A percentile compares a stretch with the other conserved stretches of the same genome.
These are phyloP conservation scores for Dinocampus coccinellae DNA, from an alignment of 2,888 invertebrate genomes.

Conservation along the genomic window DNA sequence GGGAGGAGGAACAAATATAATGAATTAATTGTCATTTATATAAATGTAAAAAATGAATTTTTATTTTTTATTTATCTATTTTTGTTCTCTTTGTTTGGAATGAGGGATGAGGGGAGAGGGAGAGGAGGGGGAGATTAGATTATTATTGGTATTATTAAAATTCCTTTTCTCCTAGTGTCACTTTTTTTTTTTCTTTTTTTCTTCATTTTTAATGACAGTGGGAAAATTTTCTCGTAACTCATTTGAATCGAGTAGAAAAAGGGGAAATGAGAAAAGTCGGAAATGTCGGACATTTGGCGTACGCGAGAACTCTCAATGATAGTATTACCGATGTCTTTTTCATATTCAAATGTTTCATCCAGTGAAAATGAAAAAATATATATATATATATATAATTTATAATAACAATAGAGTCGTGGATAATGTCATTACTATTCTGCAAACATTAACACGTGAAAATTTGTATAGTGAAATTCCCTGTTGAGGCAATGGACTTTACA, in stretches of 20 bases:
- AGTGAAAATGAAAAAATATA: constrained; percentile 6
- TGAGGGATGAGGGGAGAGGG: too few relatives aligned
- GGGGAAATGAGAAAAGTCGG: constrained; percentile 69
- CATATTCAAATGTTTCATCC: constrained; percentile 37
- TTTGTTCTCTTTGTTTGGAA: too few relatives aligned
- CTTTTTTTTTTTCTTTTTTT: constrained; percentile 2
- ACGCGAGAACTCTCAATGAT: constrained; percentile 62
- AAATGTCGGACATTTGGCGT: constrained; percentile 59
- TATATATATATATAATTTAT: too few relatives aligned
- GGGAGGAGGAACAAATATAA: too few relatives aligned
- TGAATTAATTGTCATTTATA: too few relatives aligned
- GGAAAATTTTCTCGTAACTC: constrained; percentile 25
- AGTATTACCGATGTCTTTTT: constrained; percentile 52
- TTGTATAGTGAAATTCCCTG: constrained; percentile 37
- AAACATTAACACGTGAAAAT: not conserved
- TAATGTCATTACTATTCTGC: not conserved
- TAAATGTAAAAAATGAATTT: too few relatives aligned
- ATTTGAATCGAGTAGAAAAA: constrained; percentile 53
- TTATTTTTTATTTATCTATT: too few relatives aligned
- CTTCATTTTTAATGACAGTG: constrained; percentile 25
- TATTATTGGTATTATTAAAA: not conserved
- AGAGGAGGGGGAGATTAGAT: too few relatives aligned
- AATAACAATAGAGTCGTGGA: not conserved
- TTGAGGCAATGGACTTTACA: constrained; percentile 34
- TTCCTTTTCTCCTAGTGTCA: not conserved